Percentiles rank a stretch among this genome's conserved stretches.
These are phyloP conservation scores for Heterodera filipjevi DNA, from an alignment of 2,888 invertebrate species.

Conservation along the genomic window DNA sequence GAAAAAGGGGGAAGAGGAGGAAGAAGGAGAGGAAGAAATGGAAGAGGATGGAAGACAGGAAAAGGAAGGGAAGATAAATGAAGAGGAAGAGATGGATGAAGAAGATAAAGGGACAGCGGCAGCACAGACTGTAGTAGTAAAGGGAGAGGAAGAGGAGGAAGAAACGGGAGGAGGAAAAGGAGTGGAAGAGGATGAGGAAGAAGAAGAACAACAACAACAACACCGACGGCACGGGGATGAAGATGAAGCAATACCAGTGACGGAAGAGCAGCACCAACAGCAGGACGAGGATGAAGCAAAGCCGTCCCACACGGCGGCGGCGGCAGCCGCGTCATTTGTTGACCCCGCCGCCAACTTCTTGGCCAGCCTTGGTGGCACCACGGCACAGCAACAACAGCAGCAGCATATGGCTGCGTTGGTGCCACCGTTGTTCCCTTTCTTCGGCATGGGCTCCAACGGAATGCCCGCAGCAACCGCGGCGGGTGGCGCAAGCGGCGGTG, in stretches of 20 bases:
- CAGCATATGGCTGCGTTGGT: neutral
- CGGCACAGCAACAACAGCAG: conserved; percentile 16
- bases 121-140: no score
- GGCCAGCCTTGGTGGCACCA: conserved; percentile 20
- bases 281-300: neutral
- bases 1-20: neutral
- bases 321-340: neutral
- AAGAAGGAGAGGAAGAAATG: neutral
- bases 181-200: neutral
- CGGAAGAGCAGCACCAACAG: neutral
- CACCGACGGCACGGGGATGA: neutral
- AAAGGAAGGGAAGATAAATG: neutral
- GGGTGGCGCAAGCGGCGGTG: neutral
- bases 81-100: neutral
- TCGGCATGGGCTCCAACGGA: neutral
- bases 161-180: conserved; percentile 13
- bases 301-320: neutral
- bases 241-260: neutral
- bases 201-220: neutral
- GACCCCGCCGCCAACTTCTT: conserved; percentile 24
- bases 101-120: neutral
- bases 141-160: neutral
- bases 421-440: neutral
- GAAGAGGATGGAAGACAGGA: neutral
- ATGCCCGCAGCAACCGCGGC: neutral